Conservation (phyloP, 2,113 vertebrate species). For the Ictalurus furcatus region DNA sequence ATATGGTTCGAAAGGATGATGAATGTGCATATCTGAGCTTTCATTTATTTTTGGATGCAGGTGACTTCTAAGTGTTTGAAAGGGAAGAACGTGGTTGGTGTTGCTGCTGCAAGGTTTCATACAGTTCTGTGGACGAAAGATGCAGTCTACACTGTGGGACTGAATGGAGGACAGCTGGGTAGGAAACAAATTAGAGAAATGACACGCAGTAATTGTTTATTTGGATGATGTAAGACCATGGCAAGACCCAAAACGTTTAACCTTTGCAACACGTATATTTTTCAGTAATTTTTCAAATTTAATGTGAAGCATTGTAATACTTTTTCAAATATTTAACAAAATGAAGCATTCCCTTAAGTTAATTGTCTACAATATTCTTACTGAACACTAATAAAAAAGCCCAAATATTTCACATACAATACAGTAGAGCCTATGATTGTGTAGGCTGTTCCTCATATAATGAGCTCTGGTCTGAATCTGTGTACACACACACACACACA, state of each 20-base stretch:
- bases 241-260: not conserved
- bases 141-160: conserved; percentile 92
- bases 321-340: not conserved
- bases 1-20: not conserved
- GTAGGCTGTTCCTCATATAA: not conserved
- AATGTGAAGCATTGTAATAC: not conserved
- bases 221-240: not conserved
- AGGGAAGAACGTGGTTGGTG: conserved; percentile 87
- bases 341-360: not conserved
- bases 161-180: conserved; percentile 97
- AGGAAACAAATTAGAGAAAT: conserved; percentile 54
- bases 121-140: conserved; percentile 94
- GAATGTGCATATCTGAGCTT: not conserved
- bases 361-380: not conserved
- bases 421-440: not conserved
- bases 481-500: conserved; percentile 48
- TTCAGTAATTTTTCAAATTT: not conserved
- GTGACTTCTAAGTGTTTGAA: conserved; percentile 90
- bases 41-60: conserved; percentile 62
- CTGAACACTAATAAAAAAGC: not conserved
- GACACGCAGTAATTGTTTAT: conserved; percentile 1
- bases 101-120: conserved; percentile 94
- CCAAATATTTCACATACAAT: not conserved
- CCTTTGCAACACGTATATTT: not conserved
- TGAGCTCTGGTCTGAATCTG: conserved; percentile 1